A percentile compares a stretch with the other conserved stretches of the same genome.
Evolutionary conservation across 2,113 vertebrate species (phyloP).

Genomic region (Urocolius indicus): DNA sequence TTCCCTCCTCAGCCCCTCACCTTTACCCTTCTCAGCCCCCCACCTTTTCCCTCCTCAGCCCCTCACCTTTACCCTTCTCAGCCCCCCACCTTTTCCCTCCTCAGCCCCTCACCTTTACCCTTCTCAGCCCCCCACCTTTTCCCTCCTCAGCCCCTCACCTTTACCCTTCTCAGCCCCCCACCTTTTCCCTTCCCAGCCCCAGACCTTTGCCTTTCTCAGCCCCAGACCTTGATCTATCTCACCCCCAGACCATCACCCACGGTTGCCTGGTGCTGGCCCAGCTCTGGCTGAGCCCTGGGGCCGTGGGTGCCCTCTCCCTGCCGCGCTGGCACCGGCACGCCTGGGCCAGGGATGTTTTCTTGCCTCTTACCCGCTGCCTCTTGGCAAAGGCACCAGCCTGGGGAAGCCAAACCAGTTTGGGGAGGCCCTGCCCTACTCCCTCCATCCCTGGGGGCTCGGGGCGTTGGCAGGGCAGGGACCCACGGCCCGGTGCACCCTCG

Average conservation of each 20-base stretch:
- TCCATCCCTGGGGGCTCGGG: neutral
- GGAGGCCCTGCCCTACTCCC: neutral
- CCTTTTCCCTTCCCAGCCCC: neutral
- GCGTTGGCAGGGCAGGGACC: neutral
- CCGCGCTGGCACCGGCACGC: neutral
- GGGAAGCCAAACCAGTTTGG: conserved; percentile 64
- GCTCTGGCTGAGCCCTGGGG: neutral
- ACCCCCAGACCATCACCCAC: accelerated
- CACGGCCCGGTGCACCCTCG: neutral
- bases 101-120: neutral
- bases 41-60: accelerated
- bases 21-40: accelerated
- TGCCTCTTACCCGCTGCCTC: neutral
- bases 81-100: neutral
- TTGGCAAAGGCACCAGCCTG: conserved; percentile 29
- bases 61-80: accelerated
- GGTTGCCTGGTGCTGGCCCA: neutral
- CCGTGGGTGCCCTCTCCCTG: neutral
- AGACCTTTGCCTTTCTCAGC: accelerated
- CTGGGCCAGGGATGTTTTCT: neutral
- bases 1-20: accelerated
- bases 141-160: neutral
- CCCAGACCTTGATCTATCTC: neutral
- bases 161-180: neutral
- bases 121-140: neutral